A percentile compares a stretch with the other conserved stretches of the same genome.
phyloP scores from a whole-genome alignment of 2,797 vertebrate genomes.

The Diglossa cyanea region DNA sequence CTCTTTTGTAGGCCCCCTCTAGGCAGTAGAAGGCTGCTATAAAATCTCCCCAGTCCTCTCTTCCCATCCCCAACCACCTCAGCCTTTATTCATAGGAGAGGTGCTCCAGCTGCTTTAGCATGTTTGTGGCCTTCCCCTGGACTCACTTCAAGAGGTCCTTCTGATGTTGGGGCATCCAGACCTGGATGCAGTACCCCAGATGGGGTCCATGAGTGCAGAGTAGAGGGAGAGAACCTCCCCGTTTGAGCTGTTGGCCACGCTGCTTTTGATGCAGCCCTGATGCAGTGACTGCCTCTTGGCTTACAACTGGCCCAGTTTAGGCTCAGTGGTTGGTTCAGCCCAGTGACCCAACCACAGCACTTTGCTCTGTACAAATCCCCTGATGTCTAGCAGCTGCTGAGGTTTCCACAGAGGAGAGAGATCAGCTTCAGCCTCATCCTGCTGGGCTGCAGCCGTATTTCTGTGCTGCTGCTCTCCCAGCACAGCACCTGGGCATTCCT shows the following conservation, averaged over 20 bases:
- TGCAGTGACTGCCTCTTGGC: neutral
- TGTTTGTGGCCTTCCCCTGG: neutral
- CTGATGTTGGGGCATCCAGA: neutral
- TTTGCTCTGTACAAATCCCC: neutral
- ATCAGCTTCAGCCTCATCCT: neutral
- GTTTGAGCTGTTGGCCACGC: neutral
- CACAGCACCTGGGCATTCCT: accelerated
- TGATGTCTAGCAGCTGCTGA: neutral
- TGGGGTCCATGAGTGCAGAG: neutral
- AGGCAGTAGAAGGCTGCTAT: neutral
- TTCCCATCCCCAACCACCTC: neutral
- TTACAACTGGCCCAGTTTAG: neutral
- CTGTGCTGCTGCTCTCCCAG: accelerated
- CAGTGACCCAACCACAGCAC: neutral
- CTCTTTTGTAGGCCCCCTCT: neutral
- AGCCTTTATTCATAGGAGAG: neutral
- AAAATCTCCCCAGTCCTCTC: neutral
- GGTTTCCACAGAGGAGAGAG: neutral
- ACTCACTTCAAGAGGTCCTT: neutral
- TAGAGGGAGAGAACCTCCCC: neutral
- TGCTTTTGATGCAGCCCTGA: neutral
- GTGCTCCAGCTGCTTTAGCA: neutral
- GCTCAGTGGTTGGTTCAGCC: neutral
- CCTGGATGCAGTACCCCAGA: neutral
- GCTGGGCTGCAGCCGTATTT: accelerated